Conservation (phyloP, 2,888 invertebrate genomes). For the Neria commutata region DNA sequence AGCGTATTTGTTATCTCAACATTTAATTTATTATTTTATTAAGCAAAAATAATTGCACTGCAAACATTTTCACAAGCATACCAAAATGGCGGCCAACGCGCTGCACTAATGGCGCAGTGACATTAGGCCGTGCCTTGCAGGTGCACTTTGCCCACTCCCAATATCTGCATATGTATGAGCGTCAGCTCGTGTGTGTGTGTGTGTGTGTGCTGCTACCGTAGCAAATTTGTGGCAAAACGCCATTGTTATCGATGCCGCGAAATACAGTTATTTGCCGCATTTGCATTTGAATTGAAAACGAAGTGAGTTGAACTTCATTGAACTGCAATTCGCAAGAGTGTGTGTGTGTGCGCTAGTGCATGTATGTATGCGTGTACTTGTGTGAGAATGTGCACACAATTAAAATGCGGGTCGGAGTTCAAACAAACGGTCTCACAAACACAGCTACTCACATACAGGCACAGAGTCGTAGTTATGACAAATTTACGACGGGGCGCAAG, state of each 20-base stretch:
- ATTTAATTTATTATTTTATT: constrained; percentile 1
- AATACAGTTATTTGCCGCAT: constrained; percentile 28
- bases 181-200: not conserved
- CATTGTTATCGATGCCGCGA: constrained; percentile 11
- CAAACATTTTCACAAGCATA: not conserved
- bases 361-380: not conserved
- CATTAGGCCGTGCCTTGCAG: too few species aligned
- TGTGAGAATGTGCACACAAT: constrained; percentile 40
- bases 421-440: constrained; percentile 21
- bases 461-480: too few species aligned
- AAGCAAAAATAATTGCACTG: not conserved
- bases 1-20: not conserved
- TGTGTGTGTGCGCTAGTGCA: not conserved
- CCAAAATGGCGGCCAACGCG: not conserved
- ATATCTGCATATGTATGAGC: constrained; percentile 14
- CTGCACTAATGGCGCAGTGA: too few species aligned
- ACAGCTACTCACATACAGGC: not conserved
- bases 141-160: too few species aligned
- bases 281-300: constrained; percentile 43
- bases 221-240: not conserved
- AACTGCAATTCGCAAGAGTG: constrained; percentile 33
- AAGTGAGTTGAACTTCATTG: constrained; percentile 41
- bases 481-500: too few species aligned
- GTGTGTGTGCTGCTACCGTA: not conserved
- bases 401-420: constrained; percentile 41